phyloP scores from a whole-genome alignment of 1,140 invertebrate genomes.

The Pteromalus puparum region DNA sequence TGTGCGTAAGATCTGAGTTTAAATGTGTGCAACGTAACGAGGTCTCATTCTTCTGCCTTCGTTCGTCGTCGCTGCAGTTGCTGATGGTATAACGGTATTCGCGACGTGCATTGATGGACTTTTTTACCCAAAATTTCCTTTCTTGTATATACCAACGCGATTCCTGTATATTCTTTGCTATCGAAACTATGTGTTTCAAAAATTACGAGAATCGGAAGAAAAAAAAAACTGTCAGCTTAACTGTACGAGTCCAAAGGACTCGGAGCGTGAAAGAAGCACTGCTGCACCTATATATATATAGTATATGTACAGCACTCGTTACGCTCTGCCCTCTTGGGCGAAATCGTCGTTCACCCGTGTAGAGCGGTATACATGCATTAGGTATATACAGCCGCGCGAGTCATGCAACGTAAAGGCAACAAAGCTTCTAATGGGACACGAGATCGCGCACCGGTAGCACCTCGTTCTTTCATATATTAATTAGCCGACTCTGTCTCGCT shows the following conservation, averaged over 20 bases:
- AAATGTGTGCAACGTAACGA: conserved; percentile 9
- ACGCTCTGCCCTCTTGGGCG: neutral
- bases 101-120: conserved; percentile 37
- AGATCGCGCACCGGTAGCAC: neutral
- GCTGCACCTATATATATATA: neutral
- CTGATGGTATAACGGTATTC: conserved; percentile 31
- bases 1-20: neutral
- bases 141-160: neutral
- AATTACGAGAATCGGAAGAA: too few species aligned
- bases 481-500: neutral
- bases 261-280: neutral
- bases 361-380: neutral
- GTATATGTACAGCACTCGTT: neutral
- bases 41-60: neutral
- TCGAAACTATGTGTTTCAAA: too few species aligned
- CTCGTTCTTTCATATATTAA: neutral
- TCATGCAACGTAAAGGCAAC: neutral
- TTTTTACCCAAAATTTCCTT: neutral
- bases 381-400: neutral
- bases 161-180: too few species aligned
- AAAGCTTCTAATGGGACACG: neutral
- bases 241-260: neutral
- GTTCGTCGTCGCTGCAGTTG: conserved; percentile 11
- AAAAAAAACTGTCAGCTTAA: neutral
- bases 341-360: neutral